Evolutionary conservation across 2,888 invertebrate species (phyloP).

Genomic region (Meliscaeva auricollis): DNA sequence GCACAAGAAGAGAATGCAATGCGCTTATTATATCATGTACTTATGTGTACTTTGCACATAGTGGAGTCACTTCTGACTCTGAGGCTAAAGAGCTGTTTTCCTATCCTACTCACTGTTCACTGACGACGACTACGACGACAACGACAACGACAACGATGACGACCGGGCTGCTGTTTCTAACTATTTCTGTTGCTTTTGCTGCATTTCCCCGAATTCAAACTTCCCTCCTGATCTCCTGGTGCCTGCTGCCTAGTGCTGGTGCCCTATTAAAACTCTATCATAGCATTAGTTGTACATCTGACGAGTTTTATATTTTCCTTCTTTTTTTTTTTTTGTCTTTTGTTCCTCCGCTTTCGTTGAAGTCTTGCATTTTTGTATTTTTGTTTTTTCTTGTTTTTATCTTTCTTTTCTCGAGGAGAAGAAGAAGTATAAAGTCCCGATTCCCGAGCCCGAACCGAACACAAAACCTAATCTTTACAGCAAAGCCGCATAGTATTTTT

Average conservation of each 20-base stretch:
- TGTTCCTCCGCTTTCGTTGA: constrained; percentile 31
- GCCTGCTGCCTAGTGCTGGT: constrained; percentile 39
- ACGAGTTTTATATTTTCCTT: constrained; percentile 61
- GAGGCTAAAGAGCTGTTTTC: constrained; percentile 64
- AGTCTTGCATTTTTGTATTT: constrained; percentile 35
- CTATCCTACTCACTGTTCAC: constrained; percentile 18
- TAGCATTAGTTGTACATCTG: constrained; percentile 58
- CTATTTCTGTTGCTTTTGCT: constrained; percentile 22
- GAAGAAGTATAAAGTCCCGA: constrained; percentile 46
- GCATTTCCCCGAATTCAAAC: constrained; percentile 34
- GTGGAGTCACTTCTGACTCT: constrained; percentile 49
- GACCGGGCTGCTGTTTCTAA: constrained; percentile 26
- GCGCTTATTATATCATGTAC: constrained; percentile 45
- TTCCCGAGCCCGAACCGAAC: constrained; percentile 31
- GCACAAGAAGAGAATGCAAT: constrained; percentile 64
- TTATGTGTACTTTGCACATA: constrained; percentile 51
- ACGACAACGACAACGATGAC: too few relatives aligned
- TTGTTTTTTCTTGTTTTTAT: constrained; percentile 28
- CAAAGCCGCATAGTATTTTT: constrained; percentile 59
- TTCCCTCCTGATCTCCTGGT: constrained; percentile 13
- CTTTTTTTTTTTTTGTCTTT: constrained; percentile 14
- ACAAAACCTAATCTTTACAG: constrained; percentile 59
- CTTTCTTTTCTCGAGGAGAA: constrained; percentile 48
- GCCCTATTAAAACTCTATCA: constrained; percentile 70
- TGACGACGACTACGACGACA: constrained; percentile 9